Percentiles rank a stretch among this genome's conserved stretches.
phyloP scores from a whole-genome alignment of 2,113 vertebrate genomes.

The Vulpes ferrilata region DNA sequence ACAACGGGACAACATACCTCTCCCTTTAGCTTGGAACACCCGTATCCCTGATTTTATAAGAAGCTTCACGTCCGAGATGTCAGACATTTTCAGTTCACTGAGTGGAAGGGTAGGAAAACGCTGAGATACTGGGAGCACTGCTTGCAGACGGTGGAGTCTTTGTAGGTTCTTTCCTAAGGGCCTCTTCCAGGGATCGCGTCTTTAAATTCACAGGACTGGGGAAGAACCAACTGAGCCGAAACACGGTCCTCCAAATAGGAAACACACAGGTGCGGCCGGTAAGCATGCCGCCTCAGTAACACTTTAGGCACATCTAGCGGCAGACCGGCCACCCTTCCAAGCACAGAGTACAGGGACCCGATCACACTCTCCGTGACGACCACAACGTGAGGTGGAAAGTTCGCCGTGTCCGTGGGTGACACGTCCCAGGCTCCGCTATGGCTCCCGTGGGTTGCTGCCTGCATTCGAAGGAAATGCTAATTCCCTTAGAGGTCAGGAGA shows the following conservation, averaged over 20 bases:
- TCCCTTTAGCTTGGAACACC: background rate
- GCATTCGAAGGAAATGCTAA: fast-evolving
- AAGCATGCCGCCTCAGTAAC: background rate
- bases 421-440: background rate
- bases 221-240: background rate
- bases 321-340: background rate
- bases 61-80: background rate
- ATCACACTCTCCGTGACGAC: background rate
- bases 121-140: background rate
- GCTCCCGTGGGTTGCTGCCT: fast-evolving
- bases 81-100: background rate
- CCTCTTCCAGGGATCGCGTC: background rate
- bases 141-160: background rate
- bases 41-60: fast-evolving
- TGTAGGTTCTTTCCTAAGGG: background rate
- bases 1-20: background rate
- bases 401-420: background rate
- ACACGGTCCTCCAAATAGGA: background rate
- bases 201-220: background rate
- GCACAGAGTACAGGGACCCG: too few relatives aligned
- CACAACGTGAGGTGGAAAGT: fast-evolving
- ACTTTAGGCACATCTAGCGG: fast-evolving
- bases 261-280: fast-evolving
- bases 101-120: too few relatives aligned
- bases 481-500: background rate